Conservation (phyloP, 30 jellyfish, hydroid and myxozoan genomes). For the Aurelia coerulea region DNA sequence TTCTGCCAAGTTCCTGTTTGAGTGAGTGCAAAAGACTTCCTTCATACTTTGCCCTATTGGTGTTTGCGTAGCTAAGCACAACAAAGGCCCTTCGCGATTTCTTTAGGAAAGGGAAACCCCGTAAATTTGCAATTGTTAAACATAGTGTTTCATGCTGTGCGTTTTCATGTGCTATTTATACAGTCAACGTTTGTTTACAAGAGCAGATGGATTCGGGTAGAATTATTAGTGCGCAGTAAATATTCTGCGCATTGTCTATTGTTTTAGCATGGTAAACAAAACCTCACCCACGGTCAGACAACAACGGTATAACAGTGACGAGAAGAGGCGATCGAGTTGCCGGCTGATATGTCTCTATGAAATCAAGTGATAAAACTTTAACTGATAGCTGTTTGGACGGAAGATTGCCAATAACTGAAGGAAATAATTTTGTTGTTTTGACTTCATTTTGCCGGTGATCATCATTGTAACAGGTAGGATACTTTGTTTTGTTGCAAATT, state of each 20-base stretch:
- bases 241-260: constrained; percentile 75
- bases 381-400: not conserved
- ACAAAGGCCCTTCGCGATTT: constrained; percentile 25
- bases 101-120: constrained; percentile 36
- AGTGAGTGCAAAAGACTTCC: too few relatives aligned
- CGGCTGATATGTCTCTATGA: constrained; percentile 9
- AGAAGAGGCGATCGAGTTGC: constrained; percentile 69
- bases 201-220: constrained; percentile 92
- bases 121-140: constrained; percentile 42
- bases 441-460: too few relatives aligned
- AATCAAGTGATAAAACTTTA: not conserved
- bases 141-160: constrained; percentile 41
- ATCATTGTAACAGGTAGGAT: constrained; percentile 21
- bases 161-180: constrained; percentile 45
- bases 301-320: constrained; percentile 52
- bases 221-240: constrained; percentile 80
- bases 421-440: too few relatives aligned
- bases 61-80: constrained; percentile 67
- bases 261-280: constrained; percentile 74
- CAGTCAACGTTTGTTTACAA: constrained; percentile 74
- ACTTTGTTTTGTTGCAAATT: constrained; percentile 34
- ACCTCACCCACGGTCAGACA: constrained; percentile 81
- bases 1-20: too few relatives aligned
- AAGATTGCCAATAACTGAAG: not conserved
- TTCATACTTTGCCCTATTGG: not conserved